Conservation (phyloP, 2,888 invertebrate genomes). For the Nowickia ferox region DNA sequence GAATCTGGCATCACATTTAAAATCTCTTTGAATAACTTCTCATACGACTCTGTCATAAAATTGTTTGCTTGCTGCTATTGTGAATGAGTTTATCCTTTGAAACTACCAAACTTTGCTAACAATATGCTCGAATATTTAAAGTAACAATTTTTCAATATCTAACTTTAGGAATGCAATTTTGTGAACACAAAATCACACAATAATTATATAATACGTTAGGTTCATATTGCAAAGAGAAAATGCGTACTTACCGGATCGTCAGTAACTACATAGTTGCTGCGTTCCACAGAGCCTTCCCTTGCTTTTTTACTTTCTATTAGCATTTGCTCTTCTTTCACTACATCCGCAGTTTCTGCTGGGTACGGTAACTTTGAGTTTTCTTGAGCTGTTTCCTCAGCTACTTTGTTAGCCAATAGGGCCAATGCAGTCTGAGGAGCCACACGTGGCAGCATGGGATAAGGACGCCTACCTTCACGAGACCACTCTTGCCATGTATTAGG, state of each 20-base stretch:
- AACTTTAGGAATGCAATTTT: background rate
- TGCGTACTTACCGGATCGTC: conserved; percentile 82
- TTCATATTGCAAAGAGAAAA: background rate
- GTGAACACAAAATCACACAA: background rate
- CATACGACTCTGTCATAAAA: conserved; percentile 50
- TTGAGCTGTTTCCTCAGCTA: conserved; percentile 87
- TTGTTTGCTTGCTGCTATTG: conserved; percentile 40
- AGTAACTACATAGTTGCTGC: conserved; percentile 76
- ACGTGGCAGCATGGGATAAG: conserved; percentile 92
- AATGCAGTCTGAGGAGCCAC: conserved; percentile 93
- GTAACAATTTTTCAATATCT: background rate
- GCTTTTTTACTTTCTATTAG: conserved; percentile 72
- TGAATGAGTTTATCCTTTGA: conserved; percentile 46
- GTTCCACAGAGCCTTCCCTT: conserved; percentile 54
- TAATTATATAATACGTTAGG: conserved; percentile 22
- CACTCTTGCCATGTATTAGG: conserved; percentile 89
- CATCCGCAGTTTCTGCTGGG: conserved; percentile 83
- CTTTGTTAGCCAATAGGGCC: conserved; percentile 92
- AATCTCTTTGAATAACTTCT: conserved; percentile 43
- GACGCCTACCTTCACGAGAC: conserved; percentile 93
- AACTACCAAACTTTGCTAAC: background rate
- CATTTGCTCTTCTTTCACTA: conserved; percentile 74
- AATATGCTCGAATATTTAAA: background rate
- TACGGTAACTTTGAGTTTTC: conserved; percentile 86
- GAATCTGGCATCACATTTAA: conserved; percentile 38